Conservation (phyloP, 2,888 invertebrate species). For the Campoletis raptor region DNA sequence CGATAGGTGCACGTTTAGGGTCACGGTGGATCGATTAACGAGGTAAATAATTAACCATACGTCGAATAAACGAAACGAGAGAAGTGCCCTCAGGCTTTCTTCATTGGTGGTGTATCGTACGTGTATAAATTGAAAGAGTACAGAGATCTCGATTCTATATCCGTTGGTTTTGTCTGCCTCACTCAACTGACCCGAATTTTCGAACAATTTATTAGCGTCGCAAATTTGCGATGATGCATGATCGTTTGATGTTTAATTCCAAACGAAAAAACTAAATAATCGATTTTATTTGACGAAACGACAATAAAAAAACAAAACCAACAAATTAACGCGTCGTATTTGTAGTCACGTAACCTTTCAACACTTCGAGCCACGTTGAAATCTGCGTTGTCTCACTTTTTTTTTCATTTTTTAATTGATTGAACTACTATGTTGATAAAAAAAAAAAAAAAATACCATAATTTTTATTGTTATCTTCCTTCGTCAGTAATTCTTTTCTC, state of each 20-base stretch:
- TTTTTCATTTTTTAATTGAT: too few species aligned
- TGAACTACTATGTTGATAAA: too few species aligned
- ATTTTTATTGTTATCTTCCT: too few species aligned
- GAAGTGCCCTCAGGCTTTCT: constrained; percentile 13
- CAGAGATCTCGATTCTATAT: neutral
- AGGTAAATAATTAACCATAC: constrained; percentile 66
- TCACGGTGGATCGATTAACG: constrained; percentile 62
- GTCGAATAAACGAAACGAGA: constrained; percentile 48
- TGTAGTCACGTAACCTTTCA: neutral
- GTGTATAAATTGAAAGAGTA: constrained; percentile 4
- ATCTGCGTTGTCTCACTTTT: too few species aligned
- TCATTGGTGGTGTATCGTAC: neutral
- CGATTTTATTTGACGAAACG: neutral
- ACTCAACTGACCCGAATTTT: neutral
- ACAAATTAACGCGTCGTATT: neutral
- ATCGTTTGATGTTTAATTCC: constrained; percentile 1
- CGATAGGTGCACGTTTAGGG: constrained; percentile 24
- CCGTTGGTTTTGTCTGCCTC: neutral
- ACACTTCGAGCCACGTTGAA: too few species aligned
- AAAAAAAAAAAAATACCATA: too few species aligned
- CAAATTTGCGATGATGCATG: neutral
- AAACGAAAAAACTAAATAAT: neutral
- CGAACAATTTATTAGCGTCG: neutral
- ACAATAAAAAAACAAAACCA: neutral
- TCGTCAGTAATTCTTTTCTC: neutral